Evolutionary conservation across 2,888 invertebrate species (phyloP), one percentile per base, ranked within the genome.

Genomic region (Drosophila gaucha): DNA sequence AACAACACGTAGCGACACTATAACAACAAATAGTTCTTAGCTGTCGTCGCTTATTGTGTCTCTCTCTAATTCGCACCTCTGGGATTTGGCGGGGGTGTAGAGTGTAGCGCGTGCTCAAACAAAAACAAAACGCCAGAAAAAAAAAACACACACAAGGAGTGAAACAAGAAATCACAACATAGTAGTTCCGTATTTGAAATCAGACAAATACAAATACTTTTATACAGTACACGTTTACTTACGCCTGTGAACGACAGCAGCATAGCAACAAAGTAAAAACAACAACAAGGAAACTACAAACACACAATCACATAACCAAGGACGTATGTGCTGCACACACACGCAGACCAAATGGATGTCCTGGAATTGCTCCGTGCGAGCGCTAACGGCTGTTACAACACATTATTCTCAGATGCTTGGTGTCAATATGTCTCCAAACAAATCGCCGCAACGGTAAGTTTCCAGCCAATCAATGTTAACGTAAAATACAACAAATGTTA

Each of bases 341-440:
- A 60, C 41, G 12, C 28, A 24, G 24, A 50, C 12, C 57, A 57
- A 41, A 84, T 84, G 83, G 83, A 84, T 72, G 76, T 86, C 52
- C 78, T 84, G 62, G 83, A 84, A 58, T 28, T 84, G 63, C 49
- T 84, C 39, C 80, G 86, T 67, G 78, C 62, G 56, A 80, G 83
- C 68, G 76, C 63, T 56, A 89, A 87, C 71, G 90, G 90, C 60
- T 78, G 79, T 64, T 84, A 65, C 33, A 76, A 64, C 38, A 68
- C 63, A 39, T 67, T 91, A 59, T 90, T 91, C 62, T 89, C 91
- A 30, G 91, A 90, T 58, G 82, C 71, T 88, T 94, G 89, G 93
- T 92, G 89, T 91, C 93, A 92, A 91, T 93, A 90, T 92, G 92
- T 90, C 92, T 93, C 89, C 91, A 91, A 90, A 89, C 93, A 93